These are phyloP conservation scores for Imbricaverruca yamaguchii DNA, from an alignment of 2,888 invertebrate species.

Conservation along the genomic window DNA sequence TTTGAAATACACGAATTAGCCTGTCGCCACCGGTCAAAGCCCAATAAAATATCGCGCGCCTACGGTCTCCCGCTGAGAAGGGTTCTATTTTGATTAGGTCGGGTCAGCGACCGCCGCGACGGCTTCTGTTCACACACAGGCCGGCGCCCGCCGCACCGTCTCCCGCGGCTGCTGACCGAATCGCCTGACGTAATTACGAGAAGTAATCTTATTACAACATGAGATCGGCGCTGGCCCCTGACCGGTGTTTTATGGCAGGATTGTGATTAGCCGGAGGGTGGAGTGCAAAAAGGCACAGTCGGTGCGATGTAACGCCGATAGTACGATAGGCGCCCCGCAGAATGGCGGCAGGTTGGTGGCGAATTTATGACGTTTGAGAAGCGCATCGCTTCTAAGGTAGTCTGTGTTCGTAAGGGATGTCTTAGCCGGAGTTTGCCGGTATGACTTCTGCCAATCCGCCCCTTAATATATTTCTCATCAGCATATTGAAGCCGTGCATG, in stretches of 20 bases:
- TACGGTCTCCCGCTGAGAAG: constrained; percentile 8
- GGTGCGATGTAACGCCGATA: no score
- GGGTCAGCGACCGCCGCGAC: not conserved
- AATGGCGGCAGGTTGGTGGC: no score
- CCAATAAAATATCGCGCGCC: not conserved
- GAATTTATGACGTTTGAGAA: no score
- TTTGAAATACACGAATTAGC: constrained; percentile 13
- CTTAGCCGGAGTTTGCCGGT: no score
- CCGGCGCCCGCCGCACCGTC: not conserved
- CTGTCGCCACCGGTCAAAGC: not conserved
- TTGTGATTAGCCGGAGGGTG: not conserved
- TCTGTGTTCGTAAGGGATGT: no score
- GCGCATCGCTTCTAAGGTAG: no score
- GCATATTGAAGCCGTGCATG: no score
- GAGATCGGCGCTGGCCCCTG: not conserved
- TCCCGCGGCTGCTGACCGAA: not conserved
- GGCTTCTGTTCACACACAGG: not conserved
- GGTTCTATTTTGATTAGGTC: constrained; percentile 11
- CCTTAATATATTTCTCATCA: no score
- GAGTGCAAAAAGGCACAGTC: not conserved
- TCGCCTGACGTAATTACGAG: not conserved
- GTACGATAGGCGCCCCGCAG: no score
- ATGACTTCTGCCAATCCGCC: no score
- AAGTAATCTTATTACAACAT: constrained; percentile 21
- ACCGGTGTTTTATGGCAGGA: not conserved